Percentiles rank a stretch among this genome's conserved stretches.
Evolutionary conservation across 2,888 invertebrate species (phyloP).

Genomic region (Calameuta idolon): DNA sequence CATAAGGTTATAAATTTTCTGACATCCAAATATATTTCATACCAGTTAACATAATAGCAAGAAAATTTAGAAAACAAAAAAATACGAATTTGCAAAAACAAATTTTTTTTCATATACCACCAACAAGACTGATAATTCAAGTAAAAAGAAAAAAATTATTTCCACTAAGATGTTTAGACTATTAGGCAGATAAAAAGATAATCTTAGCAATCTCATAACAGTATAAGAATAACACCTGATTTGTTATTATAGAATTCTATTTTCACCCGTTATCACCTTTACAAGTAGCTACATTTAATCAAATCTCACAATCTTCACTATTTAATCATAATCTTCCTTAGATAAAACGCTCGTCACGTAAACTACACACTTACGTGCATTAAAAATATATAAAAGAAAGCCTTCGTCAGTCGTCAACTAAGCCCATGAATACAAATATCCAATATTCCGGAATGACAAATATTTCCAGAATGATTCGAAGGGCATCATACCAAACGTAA

Average conservation of each 20-base stretch:
- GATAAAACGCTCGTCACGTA: background rate
- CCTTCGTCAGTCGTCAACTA: background rate
- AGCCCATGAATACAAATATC: background rate
- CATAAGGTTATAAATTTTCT: no score
- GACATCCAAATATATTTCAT: no score
- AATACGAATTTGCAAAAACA: background rate
- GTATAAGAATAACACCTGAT: background rate
- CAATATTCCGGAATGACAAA: background rate
- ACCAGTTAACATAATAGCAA: no score
- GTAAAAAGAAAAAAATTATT: background rate
- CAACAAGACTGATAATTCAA: background rate
- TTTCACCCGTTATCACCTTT: background rate
- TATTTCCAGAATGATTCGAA: background rate
- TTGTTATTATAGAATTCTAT: background rate
- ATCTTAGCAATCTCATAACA: background rate
- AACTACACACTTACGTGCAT: background rate
- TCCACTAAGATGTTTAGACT: background rate
- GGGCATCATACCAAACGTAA: background rate
- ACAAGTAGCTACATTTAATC: background rate
- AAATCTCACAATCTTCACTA: background rate
- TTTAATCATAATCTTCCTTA: background rate
- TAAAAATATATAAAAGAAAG: background rate
- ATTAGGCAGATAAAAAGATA: background rate
- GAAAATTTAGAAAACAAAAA: no score
- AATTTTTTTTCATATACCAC: background rate